Evolutionary conservation across 2,888 invertebrate genomes (phyloP).

Genomic region (Philaethria dido): DNA sequence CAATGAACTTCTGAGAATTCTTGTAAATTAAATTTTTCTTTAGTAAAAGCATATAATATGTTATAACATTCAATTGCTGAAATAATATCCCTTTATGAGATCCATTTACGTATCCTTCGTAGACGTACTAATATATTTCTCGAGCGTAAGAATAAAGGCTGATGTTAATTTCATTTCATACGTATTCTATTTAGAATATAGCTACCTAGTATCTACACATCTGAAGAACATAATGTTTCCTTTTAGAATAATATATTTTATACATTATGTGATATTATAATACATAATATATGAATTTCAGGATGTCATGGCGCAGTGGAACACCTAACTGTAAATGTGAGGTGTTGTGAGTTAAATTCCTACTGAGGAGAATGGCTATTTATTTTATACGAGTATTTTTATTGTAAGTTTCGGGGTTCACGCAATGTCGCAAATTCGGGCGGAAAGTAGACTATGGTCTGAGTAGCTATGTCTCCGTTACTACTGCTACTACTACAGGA

Average conservation of each 20-base stretch:
- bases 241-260: neutral
- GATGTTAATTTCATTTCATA: slow-evolving; percentile 15
- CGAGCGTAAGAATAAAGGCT: slow-evolving; percentile 11
- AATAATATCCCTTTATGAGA: slow-evolving; percentile 17
- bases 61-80: slow-evolving; percentile 12
- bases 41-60: neutral
- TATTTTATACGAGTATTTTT: no score
- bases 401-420: no score
- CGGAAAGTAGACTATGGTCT: no score
- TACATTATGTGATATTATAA: neutral
- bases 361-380: no score
- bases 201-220: neutral
- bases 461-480: no score
- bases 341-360: no score
- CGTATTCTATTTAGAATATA: slow-evolving; percentile 3
- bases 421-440: no score
- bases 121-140: slow-evolving; percentile 17
- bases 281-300: no score
- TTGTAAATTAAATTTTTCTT: neutral
- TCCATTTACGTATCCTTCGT: slow-evolving; percentile 12
- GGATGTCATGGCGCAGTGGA: no score
- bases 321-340: no score
- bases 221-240: neutral
- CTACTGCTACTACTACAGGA: no score
- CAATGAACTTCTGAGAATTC: neutral